Evolutionary conservation across 2,113 vertebrate genomes (phyloP).

Genomic region (Phaethon lepturus): DNA sequence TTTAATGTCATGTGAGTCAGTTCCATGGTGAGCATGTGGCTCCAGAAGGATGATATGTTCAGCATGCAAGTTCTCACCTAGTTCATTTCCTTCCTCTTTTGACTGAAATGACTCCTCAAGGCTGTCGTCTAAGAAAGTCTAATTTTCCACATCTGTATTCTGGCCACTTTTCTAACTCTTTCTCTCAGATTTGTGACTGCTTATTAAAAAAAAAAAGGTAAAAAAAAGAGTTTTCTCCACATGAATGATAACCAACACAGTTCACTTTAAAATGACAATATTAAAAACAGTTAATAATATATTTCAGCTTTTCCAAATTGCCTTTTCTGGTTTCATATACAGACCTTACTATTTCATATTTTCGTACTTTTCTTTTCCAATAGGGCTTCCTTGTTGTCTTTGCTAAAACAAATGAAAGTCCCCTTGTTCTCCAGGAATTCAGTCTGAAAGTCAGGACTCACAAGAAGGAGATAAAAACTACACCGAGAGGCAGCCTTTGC

Average conservation of each 20-base stretch:
- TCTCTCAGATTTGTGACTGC: background rate
- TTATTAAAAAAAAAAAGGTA: background rate
- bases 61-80: background rate
- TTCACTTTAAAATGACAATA: background rate
- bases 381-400: background rate
- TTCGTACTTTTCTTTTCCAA: background rate
- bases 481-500: background rate
- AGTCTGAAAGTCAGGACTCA: background rate
- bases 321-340: background rate
- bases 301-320: background rate
- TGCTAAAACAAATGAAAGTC: background rate
- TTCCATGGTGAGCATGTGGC: background rate
- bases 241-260: background rate
- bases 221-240: background rate
- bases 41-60: conserved; percentile 13
- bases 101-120: background rate
- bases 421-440: background rate
- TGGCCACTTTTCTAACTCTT: background rate
- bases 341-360: background rate
- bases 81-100: conserved; percentile 17
- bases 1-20: conserved; percentile 56
- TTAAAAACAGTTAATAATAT: background rate
- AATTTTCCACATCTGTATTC: background rate
- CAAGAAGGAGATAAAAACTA: background rate
- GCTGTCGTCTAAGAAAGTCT: background rate